Conservation (phyloP, 2,113 vertebrate genomes). For the Sapayoa aenigma region DNA sequence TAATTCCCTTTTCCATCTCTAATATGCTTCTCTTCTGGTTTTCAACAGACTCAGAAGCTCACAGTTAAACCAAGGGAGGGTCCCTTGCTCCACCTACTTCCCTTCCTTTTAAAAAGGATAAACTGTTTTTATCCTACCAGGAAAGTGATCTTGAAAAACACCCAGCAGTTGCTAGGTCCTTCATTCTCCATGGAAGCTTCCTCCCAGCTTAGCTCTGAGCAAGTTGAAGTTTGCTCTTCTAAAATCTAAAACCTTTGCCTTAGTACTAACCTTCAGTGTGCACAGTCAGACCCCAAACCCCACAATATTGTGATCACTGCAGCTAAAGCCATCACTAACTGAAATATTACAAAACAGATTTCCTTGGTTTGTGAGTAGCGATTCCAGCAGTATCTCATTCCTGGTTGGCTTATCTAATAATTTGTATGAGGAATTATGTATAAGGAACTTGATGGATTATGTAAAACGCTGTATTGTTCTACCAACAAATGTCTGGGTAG, state of each 20-base stretch:
- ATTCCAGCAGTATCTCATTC: background rate
- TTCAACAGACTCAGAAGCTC: background rate
- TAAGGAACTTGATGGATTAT: background rate
- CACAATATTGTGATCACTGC: background rate
- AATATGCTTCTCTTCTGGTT: background rate
- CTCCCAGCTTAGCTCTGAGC: background rate
- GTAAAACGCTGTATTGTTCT: background rate
- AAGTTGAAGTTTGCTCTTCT: background rate
- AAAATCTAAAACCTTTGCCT: background rate
- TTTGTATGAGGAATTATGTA: background rate
- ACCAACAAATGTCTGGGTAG: background rate
- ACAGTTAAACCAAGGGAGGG: background rate
- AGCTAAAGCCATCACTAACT: background rate
- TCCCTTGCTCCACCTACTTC: background rate
- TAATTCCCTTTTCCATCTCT: background rate
- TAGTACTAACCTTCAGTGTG: background rate
- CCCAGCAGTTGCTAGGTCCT: fast-evolving
- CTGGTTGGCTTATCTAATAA: background rate
- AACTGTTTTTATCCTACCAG: background rate
- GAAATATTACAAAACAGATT: background rate
- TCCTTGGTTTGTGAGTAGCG: background rate
- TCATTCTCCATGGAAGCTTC: background rate
- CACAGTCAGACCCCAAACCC: background rate
- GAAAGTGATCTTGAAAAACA: background rate
- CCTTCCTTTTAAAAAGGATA: background rate